These are phyloP conservation scores for Ciconia stormi DNA, from an alignment of 2,113 vertebrate species.

Conservation along the genomic window DNA sequence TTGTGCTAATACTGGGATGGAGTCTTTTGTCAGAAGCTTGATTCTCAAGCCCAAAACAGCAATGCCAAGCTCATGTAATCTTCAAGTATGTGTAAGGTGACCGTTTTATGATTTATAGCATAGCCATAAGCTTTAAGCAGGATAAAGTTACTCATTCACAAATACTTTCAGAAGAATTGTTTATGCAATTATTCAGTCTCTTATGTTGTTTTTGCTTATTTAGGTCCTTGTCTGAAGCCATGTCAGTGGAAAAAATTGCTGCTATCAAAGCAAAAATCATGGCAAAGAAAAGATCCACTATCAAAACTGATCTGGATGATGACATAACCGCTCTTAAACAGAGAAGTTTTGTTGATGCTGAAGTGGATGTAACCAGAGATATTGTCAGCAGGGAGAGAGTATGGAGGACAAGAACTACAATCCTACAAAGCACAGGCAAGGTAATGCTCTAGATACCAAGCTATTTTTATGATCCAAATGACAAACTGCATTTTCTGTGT, in stretches of 20 bases:
- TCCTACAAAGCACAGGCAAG: slow-evolving; percentile 97
- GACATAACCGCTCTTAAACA: slow-evolving; percentile 95
- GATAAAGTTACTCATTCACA: neutral
- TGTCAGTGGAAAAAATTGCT: slow-evolving; percentile 99
- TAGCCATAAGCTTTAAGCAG: neutral
- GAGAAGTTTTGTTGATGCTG: slow-evolving; percentile 97
- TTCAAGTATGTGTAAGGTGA: neutral
- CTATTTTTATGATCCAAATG: neutral
- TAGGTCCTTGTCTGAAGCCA: slow-evolving; percentile 97
- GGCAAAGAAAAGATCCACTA: slow-evolving; percentile 98
- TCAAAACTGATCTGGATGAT: slow-evolving; percentile 97
- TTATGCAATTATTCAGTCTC: neutral
- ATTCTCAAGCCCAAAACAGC: neutral
- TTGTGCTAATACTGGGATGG: neutral
- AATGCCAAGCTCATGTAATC: neutral
- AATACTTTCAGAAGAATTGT: neutral
- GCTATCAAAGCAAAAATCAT: slow-evolving; percentile 99
- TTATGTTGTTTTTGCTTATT: slow-evolving; percentile 27
- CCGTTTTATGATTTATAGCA: neutral
- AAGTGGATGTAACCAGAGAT: slow-evolving; percentile 96
- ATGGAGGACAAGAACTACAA: slow-evolving; percentile 97
- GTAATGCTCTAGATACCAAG: slow-evolving; percentile 64
- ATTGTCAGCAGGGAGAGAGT: slow-evolving; percentile 97
- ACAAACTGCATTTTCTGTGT: neutral
- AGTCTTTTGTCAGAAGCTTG: neutral